Evolutionary conservation across 2,888 invertebrate genomes (phyloP).

Genomic region (Pandemis heparana): DNA sequence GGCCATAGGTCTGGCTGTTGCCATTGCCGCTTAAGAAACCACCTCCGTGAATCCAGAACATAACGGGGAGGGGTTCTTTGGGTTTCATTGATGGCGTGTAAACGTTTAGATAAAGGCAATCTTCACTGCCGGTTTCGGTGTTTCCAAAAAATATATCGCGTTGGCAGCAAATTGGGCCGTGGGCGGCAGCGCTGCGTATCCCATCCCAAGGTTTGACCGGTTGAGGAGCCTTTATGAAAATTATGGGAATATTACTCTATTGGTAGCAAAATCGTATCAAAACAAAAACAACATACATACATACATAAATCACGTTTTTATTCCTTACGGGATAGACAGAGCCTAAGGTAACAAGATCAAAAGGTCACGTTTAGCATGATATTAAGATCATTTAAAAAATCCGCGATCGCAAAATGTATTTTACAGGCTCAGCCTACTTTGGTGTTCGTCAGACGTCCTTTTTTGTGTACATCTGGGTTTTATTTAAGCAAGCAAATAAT

Average conservation of each 20-base stretch:
- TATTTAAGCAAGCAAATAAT: too few relatives aligned
- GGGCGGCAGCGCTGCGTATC: slow-evolving; percentile 56
- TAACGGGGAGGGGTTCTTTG: slow-evolving; percentile 50
- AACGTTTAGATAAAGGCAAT: slow-evolving; percentile 59
- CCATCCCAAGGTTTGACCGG: slow-evolving; percentile 59
- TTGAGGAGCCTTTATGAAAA: slow-evolving; percentile 55
- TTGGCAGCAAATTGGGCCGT: slow-evolving; percentile 55
- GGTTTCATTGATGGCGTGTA: slow-evolving; percentile 55
- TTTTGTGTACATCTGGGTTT: too few relatives aligned
- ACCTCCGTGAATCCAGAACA: slow-evolving; percentile 57
- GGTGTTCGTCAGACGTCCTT: too few relatives aligned
- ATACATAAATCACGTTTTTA: too few relatives aligned
- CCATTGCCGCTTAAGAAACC: slow-evolving; percentile 53
- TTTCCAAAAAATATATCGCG: slow-evolving; percentile 45
- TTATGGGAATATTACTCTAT: not conserved
- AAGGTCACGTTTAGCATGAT: too few relatives aligned
- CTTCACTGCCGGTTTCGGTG: slow-evolving; percentile 52
- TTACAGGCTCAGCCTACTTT: too few relatives aligned
- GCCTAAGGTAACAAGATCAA: too few relatives aligned
- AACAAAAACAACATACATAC: too few relatives aligned
- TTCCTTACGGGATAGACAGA: too few relatives aligned
- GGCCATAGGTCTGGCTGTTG: slow-evolving; percentile 52
- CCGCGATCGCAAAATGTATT: too few relatives aligned
- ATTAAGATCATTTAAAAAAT: too few relatives aligned
- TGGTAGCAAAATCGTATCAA: not conserved